Evolutionary conservation across 2,888 invertebrate genomes (phyloP), one percentile per base, ranked within the genome.

Genomic region (Tenthredo amoena): DNA sequence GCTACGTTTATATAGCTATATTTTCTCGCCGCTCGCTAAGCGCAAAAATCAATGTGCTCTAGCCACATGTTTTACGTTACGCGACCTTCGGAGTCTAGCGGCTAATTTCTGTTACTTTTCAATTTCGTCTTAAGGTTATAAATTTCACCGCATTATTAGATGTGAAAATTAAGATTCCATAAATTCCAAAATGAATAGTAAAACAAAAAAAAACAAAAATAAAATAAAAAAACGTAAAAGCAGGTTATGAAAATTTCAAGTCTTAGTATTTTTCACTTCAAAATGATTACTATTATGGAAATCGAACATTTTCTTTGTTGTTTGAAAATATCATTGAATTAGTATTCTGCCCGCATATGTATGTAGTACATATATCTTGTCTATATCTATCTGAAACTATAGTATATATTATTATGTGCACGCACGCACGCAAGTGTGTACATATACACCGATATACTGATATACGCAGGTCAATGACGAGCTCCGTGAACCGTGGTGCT

Each of bases 11-110:
- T 74, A 74, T 43, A 43, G 7, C 37, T 74, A 43, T 74, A 74
- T 74, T 40, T 74, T 74, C 74, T 74, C 43, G 68, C 40, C 21
- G 68, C 68, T 68, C 68, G 74, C 43, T 43, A 74, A 40, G 74
- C 74, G 31, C 74, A 74, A 74, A 74, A 74, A 74, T 74, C 74
- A 74, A 74, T 74, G 74, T 40, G 40, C 74, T 74, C 74, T 40
- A 74, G 74, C 74, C 40, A 43, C 74, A 21, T 74, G 74, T 40
- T 74, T 74, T 74, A 43, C 43, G 40, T 43, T 74, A 71, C 55
- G 10, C 62, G 62, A 62, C 62, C 62, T 62, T 62, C 62, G 26
- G 26, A 34, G 15, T 65, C 3, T 34, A 31, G 65, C n/a, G 26
- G 21, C 4, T 26, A 55, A 55, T 55, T 55, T 55, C n/a, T 55